These are phyloP conservation scores for Saguinus imperator DNA, from an alignment of 2,113 vertebrate species.

Conservation along the genomic window DNA sequence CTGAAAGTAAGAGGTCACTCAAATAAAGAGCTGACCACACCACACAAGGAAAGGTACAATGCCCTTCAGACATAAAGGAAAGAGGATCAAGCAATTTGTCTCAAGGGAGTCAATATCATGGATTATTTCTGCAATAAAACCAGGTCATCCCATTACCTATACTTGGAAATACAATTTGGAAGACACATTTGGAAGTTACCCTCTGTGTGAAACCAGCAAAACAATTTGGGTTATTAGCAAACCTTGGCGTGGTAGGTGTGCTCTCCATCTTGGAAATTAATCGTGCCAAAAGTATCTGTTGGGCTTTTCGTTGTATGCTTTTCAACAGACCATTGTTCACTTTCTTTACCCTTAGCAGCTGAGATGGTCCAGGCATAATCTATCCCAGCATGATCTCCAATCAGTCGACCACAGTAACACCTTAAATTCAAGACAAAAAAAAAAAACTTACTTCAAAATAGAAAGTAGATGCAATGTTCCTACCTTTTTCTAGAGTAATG, in stretches of 20 bases:
- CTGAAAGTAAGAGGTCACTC: background rate
- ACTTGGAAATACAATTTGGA: conserved; percentile 9
- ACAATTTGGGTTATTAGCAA: conserved; percentile 53
- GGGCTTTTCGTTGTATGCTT: conserved; percentile 90
- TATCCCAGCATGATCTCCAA: conserved; percentile 89
- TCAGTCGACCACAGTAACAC: conserved; percentile 93
- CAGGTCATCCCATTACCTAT: background rate
- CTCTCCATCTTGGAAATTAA: conserved; percentile 95
- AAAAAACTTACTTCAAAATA: background rate
- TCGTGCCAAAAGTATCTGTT: conserved; percentile 93
- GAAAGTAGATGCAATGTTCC: background rate
- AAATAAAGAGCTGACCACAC: background rate
- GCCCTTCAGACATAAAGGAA: background rate
- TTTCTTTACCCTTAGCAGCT: conserved; percentile 46
- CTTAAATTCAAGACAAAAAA: conserved; percentile 79
- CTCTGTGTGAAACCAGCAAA: conserved; percentile 48
- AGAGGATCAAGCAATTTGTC: background rate
- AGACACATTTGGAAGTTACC: background rate
- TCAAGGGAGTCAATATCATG: background rate
- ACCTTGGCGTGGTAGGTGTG: conserved; percentile 95
- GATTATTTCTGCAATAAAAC: background rate
- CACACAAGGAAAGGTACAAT: background rate
- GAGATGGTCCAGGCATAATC: conserved; percentile 80
- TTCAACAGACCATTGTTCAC: conserved; percentile 90
- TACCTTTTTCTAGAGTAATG: background rate